A percentile compares a stretch with the other conserved stretches of the same genome.
Evolutionary conservation across 2,113 vertebrate species (phyloP).

Genomic region (Gobius niger): DNA sequence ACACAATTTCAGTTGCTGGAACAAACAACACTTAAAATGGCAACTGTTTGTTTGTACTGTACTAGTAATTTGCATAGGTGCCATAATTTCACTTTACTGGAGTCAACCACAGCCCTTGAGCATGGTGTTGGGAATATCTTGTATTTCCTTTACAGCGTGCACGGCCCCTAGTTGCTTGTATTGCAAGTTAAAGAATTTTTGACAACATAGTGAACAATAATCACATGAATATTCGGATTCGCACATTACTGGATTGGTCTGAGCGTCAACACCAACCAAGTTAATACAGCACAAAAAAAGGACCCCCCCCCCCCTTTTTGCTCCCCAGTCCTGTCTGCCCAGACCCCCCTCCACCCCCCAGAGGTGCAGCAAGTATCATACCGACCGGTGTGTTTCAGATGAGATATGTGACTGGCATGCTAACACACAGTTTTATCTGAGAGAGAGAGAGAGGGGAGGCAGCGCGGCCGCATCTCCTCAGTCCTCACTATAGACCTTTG

Average conservation of each 20-base stretch:
- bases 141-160: no score
- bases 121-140: no score
- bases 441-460: constrained; percentile 55
- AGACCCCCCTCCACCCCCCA: constrained; percentile 40
- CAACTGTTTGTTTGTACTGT: no score
- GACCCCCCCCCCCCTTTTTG: constrained; percentile 1
- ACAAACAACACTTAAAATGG: no score
- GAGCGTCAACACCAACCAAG: neutral
- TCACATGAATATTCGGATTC: neutral
- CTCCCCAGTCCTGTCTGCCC: constrained; percentile 21
- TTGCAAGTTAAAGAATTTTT: no score
- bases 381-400: constrained; percentile 73
- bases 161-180: no score
- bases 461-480: constrained; percentile 55
- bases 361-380: constrained; percentile 64
- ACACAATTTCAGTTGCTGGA: no score
- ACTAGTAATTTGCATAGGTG: no score
- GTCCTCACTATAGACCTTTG: constrained; percentile 68
- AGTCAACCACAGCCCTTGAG: no score
- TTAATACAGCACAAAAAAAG: neutral
- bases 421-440: constrained; percentile 78
- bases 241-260: neutral
- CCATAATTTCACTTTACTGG: no score
- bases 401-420: constrained; percentile 83
- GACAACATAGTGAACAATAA: neutral